Percentiles rank a stretch among this genome's conserved stretches.
phyloP scores from a whole-genome alignment of 2,888 invertebrate species.

The Rhagophthalmus giganteus region DNA sequence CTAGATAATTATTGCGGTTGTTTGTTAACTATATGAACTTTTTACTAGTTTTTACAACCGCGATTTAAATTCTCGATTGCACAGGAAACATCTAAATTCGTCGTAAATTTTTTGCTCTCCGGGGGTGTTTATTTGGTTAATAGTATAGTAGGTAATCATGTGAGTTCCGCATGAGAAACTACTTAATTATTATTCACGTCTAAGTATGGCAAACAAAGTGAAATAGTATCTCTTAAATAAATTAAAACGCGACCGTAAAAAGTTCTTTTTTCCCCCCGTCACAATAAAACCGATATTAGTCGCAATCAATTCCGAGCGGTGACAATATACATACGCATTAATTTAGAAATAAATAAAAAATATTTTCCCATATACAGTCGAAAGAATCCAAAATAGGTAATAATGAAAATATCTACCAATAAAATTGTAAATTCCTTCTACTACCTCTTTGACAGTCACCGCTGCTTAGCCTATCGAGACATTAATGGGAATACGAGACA shows the following conservation, averaged over 20 bases:
- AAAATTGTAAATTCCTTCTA: constrained; percentile 50
- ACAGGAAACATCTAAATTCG: constrained; percentile 8
- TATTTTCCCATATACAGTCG: constrained; percentile 16
- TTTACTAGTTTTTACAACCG: background rate
- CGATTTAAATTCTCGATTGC: background rate
- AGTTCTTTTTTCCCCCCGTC: no score
- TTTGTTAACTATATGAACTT: background rate
- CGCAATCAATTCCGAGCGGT: no score
- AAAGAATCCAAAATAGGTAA: constrained; percentile 46
- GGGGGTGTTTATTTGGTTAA: constrained; percentile 1
- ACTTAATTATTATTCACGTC: background rate
- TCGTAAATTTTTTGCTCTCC: constrained; percentile 10
- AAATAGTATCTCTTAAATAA: background rate
- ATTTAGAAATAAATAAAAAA: constrained; percentile 21
- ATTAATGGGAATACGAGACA: constrained; percentile 49
- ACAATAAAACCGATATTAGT: no score
- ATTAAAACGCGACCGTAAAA: no score
- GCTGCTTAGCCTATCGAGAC: constrained; percentile 50
- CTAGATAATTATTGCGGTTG: background rate
- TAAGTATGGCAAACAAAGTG: background rate
- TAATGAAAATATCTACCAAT: constrained; percentile 54
- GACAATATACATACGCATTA: constrained; percentile 17
- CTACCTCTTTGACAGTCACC: constrained; percentile 50
- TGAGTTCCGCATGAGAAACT: constrained; percentile 9
- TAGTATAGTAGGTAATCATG: constrained; percentile 6